These are phyloP conservation scores for Creontiades dilutus DNA, from an alignment of 2,888 invertebrate species.

Conservation along the genomic window DNA sequence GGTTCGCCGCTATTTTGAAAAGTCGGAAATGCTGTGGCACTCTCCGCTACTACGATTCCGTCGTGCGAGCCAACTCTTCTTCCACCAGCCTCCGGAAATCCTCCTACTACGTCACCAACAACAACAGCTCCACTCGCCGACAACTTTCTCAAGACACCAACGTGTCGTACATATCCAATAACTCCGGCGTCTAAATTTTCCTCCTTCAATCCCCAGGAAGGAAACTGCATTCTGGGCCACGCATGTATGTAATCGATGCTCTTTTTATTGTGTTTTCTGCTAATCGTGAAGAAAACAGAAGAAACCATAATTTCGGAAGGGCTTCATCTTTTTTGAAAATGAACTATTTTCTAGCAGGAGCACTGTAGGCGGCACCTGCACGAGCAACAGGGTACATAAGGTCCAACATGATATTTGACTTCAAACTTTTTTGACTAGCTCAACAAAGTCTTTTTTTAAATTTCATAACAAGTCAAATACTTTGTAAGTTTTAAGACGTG, in stretches of 20 bases:
- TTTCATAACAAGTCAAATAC: conserved; percentile 43
- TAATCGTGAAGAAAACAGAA: neutral
- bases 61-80: conserved; percentile 88
- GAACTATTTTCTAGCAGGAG: conserved; percentile 59
- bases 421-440: conserved; percentile 67
- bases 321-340: conserved; percentile 17
- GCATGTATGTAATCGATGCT: neutral
- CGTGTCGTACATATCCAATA: conserved; percentile 84
- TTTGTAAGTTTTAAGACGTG: conserved; percentile 58
- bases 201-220: neutral
- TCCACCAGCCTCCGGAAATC: conserved; percentile 89
- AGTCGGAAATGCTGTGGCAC: conserved; percentile 92
- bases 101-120: conserved; percentile 86
- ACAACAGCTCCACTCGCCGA: conserved; percentile 77
- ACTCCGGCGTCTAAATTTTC: conserved; percentile 82
- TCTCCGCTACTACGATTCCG: conserved; percentile 91
- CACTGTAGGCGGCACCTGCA: conserved; percentile 69
- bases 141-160: conserved; percentile 80
- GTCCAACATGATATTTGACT: conserved; percentile 68
- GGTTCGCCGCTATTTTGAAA: conserved; percentile 92
- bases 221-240: conserved; percentile 23
- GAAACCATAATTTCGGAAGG: neutral
- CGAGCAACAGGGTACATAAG: conserved; percentile 71
- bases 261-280: neutral
- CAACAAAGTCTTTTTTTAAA: conserved; percentile 33